Evolutionary conservation across 1,140 invertebrate genomes (phyloP), one percentile per base, ranked within the genome.

Genomic region (Aricia agestis): DNA sequence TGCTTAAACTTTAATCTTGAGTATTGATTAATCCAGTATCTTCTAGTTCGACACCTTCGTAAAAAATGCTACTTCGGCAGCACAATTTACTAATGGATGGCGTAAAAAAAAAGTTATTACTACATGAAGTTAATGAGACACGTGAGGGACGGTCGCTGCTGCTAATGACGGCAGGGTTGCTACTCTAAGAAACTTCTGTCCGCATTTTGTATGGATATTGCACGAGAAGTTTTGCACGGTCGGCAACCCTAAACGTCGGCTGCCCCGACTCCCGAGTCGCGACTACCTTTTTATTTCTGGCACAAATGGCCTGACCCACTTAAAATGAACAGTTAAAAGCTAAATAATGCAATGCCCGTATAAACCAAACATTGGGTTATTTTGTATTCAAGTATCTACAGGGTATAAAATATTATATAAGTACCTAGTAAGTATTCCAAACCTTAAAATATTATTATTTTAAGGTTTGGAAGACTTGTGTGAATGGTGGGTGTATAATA

Each of bases 81-180:
- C 31, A 52, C 31, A 52, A 19, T 52, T 58, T 52, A 31, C 57
- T 6, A 57, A 68, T 7, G 18, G 18, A 52, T 45, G n/a, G 42
- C 5, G 19, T 57, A 68, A 52, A 32, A 58, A 68, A 31, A 18
- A 68, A 68, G 67, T 68, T 68, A 31, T 68, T 52, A 68, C 42
- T 68, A 31, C 45, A 32, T 25, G 67, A 68, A 71, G 67, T 71
- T 74, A 74, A 74, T 74, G 67, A 68, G 73, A 63, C 73, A 74
- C 52, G 66, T 66, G 61, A 71, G 25, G 73, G 73, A 74, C 73
- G 68, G 68, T 71, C 18, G 63, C 17, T 57, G 70, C 68, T 61
- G 69, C 69, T 71, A 74, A 11, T 15, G 70, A 32, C 67, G 68
- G 66, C 67, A 58, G 45, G 18, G 15, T 52, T 52, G 67, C 67